These are phyloP conservation scores for Cartodere bifasciata DNA, from an alignment of 2,888 invertebrate species.

Conservation along the genomic window DNA sequence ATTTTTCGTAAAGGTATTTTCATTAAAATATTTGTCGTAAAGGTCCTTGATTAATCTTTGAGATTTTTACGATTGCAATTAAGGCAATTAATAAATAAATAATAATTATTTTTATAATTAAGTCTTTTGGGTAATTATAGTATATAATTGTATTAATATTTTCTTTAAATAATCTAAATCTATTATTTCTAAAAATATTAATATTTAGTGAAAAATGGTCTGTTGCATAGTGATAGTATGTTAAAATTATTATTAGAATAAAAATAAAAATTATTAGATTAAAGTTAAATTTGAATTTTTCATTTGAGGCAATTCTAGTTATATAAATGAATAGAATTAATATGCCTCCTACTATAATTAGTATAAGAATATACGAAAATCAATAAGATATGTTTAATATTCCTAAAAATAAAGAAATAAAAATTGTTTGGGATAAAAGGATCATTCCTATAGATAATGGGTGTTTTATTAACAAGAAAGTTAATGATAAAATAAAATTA, in stretches of 20 bases:
- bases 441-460: conserved; percentile 43
- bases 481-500: conserved; percentile 30
- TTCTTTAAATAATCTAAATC: conserved; percentile 18
- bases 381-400: conserved; percentile 40
- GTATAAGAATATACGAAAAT: conserved; percentile 48
- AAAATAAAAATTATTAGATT: conserved; percentile 30
- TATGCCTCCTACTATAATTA: conserved; percentile 50
- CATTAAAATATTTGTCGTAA: conserved; percentile 40
- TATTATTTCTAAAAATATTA: conserved; percentile 11
- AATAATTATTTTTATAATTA: conserved; percentile 41
- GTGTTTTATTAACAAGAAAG: conserved; percentile 36
- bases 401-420: conserved; percentile 37
- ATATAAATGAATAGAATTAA: conserved; percentile 54
- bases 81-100: conserved; percentile 47
- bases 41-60: conserved; percentile 41
- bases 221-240: conserved; percentile 29
- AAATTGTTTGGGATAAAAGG: conserved; percentile 41
- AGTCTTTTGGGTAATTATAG: conserved; percentile 40
- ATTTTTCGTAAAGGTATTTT: conserved; percentile 37
- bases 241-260: conserved; percentile 10
- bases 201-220: too few relatives aligned
- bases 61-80: conserved; percentile 46
- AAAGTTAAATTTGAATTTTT: conserved; percentile 39
- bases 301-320: conserved; percentile 47
- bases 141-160: conserved; percentile 33